Conservation (phyloP, 1,140 invertebrate genomes). For the Diorhabda elongata region DNA sequence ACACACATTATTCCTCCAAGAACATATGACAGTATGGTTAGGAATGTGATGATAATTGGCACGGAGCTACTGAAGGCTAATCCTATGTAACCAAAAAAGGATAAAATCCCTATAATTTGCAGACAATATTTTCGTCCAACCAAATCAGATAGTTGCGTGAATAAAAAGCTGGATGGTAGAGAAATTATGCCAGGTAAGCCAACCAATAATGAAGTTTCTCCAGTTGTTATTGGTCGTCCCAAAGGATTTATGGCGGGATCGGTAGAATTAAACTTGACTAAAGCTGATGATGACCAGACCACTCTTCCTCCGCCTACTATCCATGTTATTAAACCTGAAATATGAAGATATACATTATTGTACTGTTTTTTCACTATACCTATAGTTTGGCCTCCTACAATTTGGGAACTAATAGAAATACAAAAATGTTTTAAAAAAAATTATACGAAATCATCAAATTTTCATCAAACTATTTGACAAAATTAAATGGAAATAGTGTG, state of each 20-base stretch:
- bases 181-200: not conserved
- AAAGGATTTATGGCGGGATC: not conserved
- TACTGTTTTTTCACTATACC: too few relatives aligned
- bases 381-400: too few relatives aligned
- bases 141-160: not conserved
- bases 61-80: conserved; percentile 45
- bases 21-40: conserved; percentile 48
- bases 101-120: conserved; percentile 43
- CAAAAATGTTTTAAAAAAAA: too few relatives aligned
- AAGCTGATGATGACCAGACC: not conserved
- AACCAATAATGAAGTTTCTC: not conserved
- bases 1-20: conserved; percentile 49
- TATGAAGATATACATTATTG: too few relatives aligned
- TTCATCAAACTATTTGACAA: too few relatives aligned
- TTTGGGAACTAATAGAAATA: too few relatives aligned
- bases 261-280: not conserved
- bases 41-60: conserved; percentile 42
- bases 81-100: conserved; percentile 44
- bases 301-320: too few relatives aligned
- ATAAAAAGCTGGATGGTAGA: not conserved
- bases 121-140: conserved; percentile 48
- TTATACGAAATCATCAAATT: too few relatives aligned
- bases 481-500: too few relatives aligned
- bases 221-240: not conserved
- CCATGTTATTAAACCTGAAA: too few relatives aligned